A percentile compares a stretch with the other conserved stretches of the same genome.
Conservation (phyloP, 1,140 invertebrate species). For the Lethocerus indicus region DNA sequence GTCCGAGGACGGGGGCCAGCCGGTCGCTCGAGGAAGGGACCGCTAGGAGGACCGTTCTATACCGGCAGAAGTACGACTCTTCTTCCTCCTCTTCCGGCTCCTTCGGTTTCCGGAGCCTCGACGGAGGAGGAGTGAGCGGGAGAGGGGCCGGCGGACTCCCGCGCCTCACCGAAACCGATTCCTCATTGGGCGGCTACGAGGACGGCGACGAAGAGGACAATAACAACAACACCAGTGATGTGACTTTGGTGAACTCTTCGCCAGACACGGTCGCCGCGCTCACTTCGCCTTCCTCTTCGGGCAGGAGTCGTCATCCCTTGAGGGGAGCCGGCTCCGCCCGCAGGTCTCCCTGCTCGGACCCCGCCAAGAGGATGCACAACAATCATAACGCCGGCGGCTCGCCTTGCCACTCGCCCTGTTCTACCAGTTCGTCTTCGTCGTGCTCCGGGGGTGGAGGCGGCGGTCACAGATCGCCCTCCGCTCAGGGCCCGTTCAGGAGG, state of each 20-base stretch:
- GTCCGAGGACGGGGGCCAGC: too few relatives aligned
- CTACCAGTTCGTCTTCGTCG: too few relatives aligned
- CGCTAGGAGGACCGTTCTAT: conserved; percentile 28
- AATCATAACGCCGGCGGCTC: too few relatives aligned
- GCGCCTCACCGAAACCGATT: conserved; percentile 33
- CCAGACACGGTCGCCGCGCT: conserved; percentile 10
- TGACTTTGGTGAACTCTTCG: too few relatives aligned
- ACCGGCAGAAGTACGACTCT: conserved; percentile 34
- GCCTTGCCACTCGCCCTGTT: too few relatives aligned
- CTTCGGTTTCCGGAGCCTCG: conserved; percentile 34
- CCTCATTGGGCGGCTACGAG: conserved; percentile 35
- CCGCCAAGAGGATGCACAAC: background rate
- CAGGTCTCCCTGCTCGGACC: background rate
- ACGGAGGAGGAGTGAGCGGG: conserved; percentile 27
- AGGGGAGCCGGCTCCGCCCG: background rate
- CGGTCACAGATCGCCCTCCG: background rate
- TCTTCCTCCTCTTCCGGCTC: conserved; percentile 36
- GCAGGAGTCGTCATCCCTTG: conserved; percentile 14
- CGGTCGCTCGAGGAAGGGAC: conserved; percentile 37
- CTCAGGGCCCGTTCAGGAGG: conserved; percentile 13
- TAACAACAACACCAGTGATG: conserved; percentile 16
- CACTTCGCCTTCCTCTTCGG: conserved; percentile 5
- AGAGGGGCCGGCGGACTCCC: conserved; percentile 26
- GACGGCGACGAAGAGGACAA: conserved; percentile 21
- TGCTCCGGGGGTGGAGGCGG: too few relatives aligned